Percentiles rank a stretch among this genome's conserved stretches.
Evolutionary conservation across 2,113 vertebrate species (phyloP).

Genomic region (Mormyrus iriodes): DNA sequence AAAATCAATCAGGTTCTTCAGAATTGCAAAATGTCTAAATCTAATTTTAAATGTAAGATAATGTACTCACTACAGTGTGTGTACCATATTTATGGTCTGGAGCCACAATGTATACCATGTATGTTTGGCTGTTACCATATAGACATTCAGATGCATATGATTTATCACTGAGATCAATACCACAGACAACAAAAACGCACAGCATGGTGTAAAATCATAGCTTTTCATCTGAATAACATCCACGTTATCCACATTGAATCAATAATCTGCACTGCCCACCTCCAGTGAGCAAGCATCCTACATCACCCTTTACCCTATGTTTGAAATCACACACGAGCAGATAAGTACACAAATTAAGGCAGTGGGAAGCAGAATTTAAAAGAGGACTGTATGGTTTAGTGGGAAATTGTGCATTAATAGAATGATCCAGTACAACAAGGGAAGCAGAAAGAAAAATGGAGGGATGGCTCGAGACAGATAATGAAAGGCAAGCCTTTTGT

Average conservation of each 20-base stretch:
- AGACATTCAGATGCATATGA: neutral
- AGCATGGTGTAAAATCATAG: neutral
- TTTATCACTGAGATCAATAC: neutral
- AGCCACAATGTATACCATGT: neutral
- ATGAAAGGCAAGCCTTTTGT: slow-evolving; percentile 18
- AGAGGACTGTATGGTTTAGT: neutral
- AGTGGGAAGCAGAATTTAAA: neutral
- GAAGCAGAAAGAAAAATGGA: neutral
- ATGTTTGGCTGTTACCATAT: neutral
- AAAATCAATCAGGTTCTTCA: neutral
- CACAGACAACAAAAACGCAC: neutral
- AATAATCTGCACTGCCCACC: neutral
- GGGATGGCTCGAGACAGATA: neutral
- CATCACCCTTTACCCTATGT: neutral
- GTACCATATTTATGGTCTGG: neutral
- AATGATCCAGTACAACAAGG: neutral
- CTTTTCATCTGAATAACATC: neutral
- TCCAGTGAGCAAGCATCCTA: neutral
- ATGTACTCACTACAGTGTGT: neutral
- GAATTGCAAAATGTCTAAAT: neutral
- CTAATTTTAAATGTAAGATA: neutral
- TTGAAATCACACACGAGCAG: neutral
- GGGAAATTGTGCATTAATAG: neutral
- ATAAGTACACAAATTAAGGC: neutral
- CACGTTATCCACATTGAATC: neutral